Evolutionary conservation across 2,888 invertebrate species (phyloP).

Genomic region (Stenodera caucasica): DNA sequence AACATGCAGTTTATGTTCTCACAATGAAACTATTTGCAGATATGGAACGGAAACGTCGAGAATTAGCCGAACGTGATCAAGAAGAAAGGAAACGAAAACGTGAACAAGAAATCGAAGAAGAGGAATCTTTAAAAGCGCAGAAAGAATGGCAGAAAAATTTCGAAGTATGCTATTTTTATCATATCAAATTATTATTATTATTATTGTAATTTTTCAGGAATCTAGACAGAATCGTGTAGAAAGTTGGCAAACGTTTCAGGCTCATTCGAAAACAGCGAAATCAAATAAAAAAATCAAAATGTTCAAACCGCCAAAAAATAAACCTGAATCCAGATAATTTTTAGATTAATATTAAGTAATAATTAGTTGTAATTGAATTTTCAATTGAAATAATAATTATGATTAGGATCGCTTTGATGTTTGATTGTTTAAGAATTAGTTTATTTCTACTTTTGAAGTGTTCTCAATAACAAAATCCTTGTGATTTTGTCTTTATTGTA

Average conservation of each 20-base stretch:
- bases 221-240: conserved; percentile 89
- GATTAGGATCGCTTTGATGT: not conserved
- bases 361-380: not conserved
- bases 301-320: conserved; percentile 91
- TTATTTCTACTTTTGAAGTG: not conserved
- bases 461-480: conserved; percentile 2
- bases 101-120: conserved; percentile 90
- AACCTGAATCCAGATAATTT: conserved; percentile 85
- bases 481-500: conserved; percentile 12
- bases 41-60: conserved; percentile 88
- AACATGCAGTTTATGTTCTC: conserved; percentile 96
- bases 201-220: conserved; percentile 63
- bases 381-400: not conserved
- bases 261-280: conserved; percentile 65
- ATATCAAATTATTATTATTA: not conserved
- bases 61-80: conserved; percentile 85
- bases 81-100: conserved; percentile 93
- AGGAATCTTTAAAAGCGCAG: conserved; percentile 85
- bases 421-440: not conserved
- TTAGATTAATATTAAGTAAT: not conserved
- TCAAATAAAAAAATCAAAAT: conserved; percentile 78
- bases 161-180: conserved; percentile 65
- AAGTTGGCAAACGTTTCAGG: conserved; percentile 90
- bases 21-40: conserved; percentile 97
- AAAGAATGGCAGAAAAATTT: conserved; percentile 99